phyloP scores from a whole-genome alignment of 2,888 invertebrate species.

The Stomorhina lunata region DNA sequence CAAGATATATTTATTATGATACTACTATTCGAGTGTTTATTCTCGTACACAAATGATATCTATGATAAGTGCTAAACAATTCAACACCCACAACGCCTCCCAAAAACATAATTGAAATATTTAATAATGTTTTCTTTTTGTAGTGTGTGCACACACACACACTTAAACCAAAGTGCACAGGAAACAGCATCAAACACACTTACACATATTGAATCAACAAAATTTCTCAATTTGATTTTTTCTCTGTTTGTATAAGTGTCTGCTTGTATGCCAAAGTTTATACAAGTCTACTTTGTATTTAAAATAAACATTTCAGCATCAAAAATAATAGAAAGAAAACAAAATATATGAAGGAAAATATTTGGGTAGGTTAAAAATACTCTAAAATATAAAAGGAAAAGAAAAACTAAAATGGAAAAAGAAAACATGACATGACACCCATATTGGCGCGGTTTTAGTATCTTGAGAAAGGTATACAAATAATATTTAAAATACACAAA shows the following conservation, averaged over 20 bases:
- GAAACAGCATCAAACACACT: background rate
- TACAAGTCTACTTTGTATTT: slow-evolving; percentile 17
- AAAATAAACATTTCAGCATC: slow-evolving; percentile 8
- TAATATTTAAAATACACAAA: slow-evolving; percentile 11
- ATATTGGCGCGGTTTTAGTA: slow-evolving; percentile 54
- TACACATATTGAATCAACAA: background rate
- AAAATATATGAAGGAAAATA: slow-evolving; percentile 1
- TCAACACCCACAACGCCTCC: slow-evolving; percentile 68
- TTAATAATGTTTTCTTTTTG: slow-evolving; percentile 53
- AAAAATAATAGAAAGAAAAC: background rate
- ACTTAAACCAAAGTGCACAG: background rate
- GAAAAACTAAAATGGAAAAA: background rate
- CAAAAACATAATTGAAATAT: slow-evolving; percentile 66
- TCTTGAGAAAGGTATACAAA: slow-evolving; percentile 21
- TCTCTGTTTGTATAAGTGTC: background rate
- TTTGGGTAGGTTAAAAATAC: slow-evolving; percentile 39
- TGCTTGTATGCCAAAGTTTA: background rate
- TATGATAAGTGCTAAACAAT: slow-evolving; percentile 71
- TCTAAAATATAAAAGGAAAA: background rate
- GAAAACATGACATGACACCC: background rate
- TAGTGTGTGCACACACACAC: background rate
- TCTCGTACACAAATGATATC: slow-evolving; percentile 58
- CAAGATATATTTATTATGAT: too few relatives aligned
- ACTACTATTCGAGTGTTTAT: background rate
- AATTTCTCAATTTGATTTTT: background rate